Evolutionary conservation across 2,797 vertebrate genomes (phyloP).

Genomic region (Clarias platycephalus): DNA sequence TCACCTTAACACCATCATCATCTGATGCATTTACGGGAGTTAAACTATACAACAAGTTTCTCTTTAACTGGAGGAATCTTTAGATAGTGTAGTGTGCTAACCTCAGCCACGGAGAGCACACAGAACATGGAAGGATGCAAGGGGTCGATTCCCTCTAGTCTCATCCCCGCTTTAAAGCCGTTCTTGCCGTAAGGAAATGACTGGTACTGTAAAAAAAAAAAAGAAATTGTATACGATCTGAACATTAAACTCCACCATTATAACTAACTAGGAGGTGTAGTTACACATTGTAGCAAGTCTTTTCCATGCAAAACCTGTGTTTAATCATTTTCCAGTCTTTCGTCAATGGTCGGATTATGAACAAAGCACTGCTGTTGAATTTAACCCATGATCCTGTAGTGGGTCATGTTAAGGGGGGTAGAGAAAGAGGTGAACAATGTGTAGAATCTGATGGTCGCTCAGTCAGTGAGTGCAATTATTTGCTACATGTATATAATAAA

Average conservation of each 20-base stretch:
- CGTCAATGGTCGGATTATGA: background rate
- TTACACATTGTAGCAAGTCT: background rate
- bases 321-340: conserved; percentile 1
- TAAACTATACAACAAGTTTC: background rate
- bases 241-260: background rate
- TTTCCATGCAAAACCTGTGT: background rate
- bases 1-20: background rate
- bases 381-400: background rate
- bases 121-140: conserved; percentile 79
- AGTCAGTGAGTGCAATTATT: background rate
- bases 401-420: background rate
- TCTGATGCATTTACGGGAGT: background rate
- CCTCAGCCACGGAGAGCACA: conserved; percentile 77
- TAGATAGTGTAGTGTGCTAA: conserved; percentile 51
- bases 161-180: conserved; percentile 79
- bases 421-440: background rate
- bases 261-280: background rate
- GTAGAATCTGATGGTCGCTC: background rate
- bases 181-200: conserved; percentile 67
- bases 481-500: background rate
- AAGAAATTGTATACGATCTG: background rate
- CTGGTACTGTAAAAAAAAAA: conserved; percentile 65
- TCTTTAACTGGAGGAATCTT: background rate
- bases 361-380: background rate
- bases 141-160: conserved; percentile 77